A percentile compares a stretch with the other conserved stretches of the same genome.
phyloP scores from a whole-genome alignment of 2,113 vertebrate genomes.

The Donacobius atricapilla region DNA sequence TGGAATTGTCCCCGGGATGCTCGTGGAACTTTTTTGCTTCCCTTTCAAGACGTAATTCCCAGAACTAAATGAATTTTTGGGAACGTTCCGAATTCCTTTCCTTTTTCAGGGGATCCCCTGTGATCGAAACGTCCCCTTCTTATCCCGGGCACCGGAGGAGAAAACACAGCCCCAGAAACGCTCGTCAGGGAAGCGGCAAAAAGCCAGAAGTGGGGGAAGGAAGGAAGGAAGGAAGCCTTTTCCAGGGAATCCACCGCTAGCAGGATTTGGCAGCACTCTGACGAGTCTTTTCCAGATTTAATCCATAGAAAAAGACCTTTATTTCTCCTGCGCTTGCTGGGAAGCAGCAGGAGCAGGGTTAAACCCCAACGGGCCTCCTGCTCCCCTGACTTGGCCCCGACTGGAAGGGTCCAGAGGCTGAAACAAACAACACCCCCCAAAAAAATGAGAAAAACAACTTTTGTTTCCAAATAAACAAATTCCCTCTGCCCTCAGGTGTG shows the following conservation, averaged over 20 bases:
- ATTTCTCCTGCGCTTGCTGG: neutral
- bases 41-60: neutral
- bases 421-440: neutral
- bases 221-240: too few relatives aligned
- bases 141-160: neutral
- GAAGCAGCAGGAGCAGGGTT: conserved; percentile 21
- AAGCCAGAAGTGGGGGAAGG: too few relatives aligned
- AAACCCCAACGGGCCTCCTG: neutral
- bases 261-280: neutral
- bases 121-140: neutral
- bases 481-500: conserved; percentile 62
- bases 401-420: conserved; percentile 4
- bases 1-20: neutral
- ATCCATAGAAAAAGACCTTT: neutral
- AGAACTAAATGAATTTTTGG: neutral
- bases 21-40: neutral
- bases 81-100: neutral
- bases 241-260: neutral
- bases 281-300: neutral
- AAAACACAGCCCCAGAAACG: too few relatives aligned
- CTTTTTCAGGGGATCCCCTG: neutral
- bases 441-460: conserved; percentile 53
- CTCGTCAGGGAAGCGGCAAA: too few relatives aligned
- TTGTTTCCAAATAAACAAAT: conserved; percentile 70
- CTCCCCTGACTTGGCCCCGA: neutral